Percentiles rank a stretch among this genome's conserved stretches.
Conservation (phyloP, 2,888 invertebrate genomes). For the Erynnis tages region DNA sequence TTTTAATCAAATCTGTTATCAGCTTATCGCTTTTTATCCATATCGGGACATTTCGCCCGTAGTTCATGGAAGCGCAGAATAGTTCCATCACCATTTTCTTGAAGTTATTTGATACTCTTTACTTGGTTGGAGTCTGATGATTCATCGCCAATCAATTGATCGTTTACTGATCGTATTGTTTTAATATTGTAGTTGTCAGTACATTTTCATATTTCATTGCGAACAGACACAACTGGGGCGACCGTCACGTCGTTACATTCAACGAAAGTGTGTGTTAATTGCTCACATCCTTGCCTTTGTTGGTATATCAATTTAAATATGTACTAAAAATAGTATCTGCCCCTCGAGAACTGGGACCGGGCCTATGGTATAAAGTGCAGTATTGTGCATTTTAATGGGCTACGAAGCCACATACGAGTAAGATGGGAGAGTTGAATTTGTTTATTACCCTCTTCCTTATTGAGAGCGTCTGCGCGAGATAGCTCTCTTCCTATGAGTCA, state of each 20-base stretch:
- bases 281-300: slow-evolving; percentile 77
- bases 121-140: too few species aligned
- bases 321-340: slow-evolving; percentile 72
- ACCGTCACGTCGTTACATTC: slow-evolving; percentile 19
- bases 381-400: slow-evolving; percentile 79
- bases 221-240: slow-evolving; percentile 1
- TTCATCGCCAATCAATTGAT: too few species aligned
- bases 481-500: slow-evolving; percentile 81
- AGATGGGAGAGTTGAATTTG: slow-evolving; percentile 80
- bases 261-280: slow-evolving; percentile 74
- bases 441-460: slow-evolving; percentile 82
- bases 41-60: too few species aligned
- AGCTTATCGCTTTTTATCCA: too few species aligned
- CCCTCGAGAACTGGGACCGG: slow-evolving; percentile 58
- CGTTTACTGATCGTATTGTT: too few species aligned
- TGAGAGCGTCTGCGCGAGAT: slow-evolving; percentile 79
- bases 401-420: slow-evolving; percentile 72
- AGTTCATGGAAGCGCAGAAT: too few species aligned
- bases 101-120: too few species aligned
- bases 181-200: background rate
- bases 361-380: slow-evolving; percentile 73
- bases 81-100: too few species aligned
- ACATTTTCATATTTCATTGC: background rate
- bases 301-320: slow-evolving; percentile 75
- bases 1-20: too few species aligned